Percentiles rank a stretch among this genome's conserved stretches.
These are phyloP conservation scores for Hymenopus coronatus DNA, from an alignment of 2,888 invertebrate species.

Conservation along the genomic window DNA sequence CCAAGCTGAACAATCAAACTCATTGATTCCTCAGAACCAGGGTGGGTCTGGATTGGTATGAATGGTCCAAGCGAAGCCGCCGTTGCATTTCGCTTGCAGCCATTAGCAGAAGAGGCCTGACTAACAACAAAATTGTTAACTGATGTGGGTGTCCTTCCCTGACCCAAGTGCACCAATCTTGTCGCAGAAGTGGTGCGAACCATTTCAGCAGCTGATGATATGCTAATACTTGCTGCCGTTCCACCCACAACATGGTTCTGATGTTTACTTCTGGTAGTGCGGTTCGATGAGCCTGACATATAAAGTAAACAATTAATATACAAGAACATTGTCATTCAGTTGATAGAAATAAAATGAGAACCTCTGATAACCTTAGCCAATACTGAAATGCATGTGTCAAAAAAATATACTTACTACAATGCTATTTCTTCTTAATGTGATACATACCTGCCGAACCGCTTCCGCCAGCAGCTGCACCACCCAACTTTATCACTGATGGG, in stretches of 20 bases:
- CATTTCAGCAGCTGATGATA: conserved; percentile 20
- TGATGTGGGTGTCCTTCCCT: conserved; percentile 6
- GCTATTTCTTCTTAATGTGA: neutral
- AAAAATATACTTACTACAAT: neutral
- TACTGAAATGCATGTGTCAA: neutral
- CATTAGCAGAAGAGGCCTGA: conserved; percentile 19
- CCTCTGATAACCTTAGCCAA: neutral
- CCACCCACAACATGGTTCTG: conserved; percentile 25
- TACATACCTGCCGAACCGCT: conserved; percentile 27
- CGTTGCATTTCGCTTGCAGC: conserved; percentile 3
- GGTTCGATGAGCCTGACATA: conserved; percentile 2
- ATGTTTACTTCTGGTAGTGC: conserved; percentile 39
- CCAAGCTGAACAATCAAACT: conserved; percentile 44
- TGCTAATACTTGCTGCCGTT: neutral
- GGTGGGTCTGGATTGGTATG: conserved; percentile 22
- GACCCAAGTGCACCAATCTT: conserved; percentile 23
- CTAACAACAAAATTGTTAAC: conserved; percentile 29
- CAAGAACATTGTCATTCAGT: neutral
- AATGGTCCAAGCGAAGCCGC: conserved; percentile 13
- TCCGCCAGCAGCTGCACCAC: conserved; percentile 45
- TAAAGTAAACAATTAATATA: neutral
- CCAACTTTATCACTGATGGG: conserved; percentile 48
- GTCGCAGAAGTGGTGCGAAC: conserved; percentile 19
- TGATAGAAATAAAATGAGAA: neutral
- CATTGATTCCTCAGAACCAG: conserved; percentile 38